Evolutionary conservation across 2,113 vertebrate genomes (phyloP).

Genomic region (Gymnogyps californianus): DNA sequence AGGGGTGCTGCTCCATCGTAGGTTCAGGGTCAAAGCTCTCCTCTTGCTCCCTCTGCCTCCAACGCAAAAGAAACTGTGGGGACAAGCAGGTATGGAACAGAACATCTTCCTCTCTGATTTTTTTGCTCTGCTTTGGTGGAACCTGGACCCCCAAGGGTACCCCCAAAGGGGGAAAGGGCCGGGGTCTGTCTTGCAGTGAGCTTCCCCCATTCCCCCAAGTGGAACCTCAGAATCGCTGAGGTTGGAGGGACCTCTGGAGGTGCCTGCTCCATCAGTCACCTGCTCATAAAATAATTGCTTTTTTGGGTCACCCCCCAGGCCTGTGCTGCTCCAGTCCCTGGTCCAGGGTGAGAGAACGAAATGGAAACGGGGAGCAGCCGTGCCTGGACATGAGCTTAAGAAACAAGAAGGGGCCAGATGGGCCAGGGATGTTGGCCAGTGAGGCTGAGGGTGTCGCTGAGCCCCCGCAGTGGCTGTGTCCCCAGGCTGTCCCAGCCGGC

Average conservation of each 20-base stretch:
- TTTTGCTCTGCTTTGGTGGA: background rate
- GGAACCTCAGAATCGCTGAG: background rate
- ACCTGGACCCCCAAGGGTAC: background rate
- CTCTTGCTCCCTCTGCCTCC: background rate
- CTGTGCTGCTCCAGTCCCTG: background rate
- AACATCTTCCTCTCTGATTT: background rate
- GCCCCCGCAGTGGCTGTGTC: accelerated
- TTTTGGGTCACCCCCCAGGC: background rate
- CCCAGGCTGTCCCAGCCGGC: background rate
- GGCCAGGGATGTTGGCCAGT: background rate
- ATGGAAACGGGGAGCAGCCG: background rate
- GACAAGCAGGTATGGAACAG: background rate
- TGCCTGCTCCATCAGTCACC: background rate
- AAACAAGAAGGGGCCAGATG: background rate
- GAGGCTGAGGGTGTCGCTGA: background rate
- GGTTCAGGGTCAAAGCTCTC: background rate
- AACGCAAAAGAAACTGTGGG: background rate
- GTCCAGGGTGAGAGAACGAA: background rate
- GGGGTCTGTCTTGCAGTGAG: background rate
- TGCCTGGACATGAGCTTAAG: background rate
- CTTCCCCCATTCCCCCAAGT: accelerated
- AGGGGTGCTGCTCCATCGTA: background rate
- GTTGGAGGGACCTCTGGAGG: background rate
- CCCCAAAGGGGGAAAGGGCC: background rate
- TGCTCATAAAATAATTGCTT: background rate